Conservation (phyloP, 2,113 vertebrate species). For the Sturnira hondurensis region DNA sequence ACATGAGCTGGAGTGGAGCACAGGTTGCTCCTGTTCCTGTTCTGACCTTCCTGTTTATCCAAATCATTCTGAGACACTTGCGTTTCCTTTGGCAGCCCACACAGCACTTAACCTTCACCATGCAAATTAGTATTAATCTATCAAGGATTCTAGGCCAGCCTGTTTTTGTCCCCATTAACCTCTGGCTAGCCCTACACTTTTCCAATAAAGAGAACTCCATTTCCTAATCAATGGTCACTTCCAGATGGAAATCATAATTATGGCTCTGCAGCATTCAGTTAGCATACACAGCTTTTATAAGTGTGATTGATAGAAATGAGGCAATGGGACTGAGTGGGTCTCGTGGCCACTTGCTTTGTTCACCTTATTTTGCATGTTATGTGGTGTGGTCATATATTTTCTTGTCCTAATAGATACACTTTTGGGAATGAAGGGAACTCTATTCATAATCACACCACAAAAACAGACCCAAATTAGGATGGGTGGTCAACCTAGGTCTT, state of each 20-base stretch:
- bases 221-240: conserved; percentile 68
- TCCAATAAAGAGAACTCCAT: conserved; percentile 67
- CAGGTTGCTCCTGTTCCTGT: conserved; percentile 23
- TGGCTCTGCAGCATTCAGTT: conserved; percentile 23
- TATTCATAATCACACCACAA: not conserved
- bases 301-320: conserved; percentile 40
- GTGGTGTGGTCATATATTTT: not conserved
- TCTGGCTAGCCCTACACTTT: conserved; percentile 66
- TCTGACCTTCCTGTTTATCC: conserved; percentile 62
- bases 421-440: not conserved
- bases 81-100: conserved; percentile 63
- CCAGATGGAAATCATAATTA: conserved; percentile 60
- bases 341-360: not conserved
- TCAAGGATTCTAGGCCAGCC: conserved; percentile 65
- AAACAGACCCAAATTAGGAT: not conserved
- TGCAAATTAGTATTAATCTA: conserved; percentile 65
- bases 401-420: not conserved
- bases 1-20: not conserved
- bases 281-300: not conserved
- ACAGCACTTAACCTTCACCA: conserved; percentile 65
- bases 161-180: conserved; percentile 73
- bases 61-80: conserved; percentile 49
- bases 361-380: not conserved
- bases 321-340: not conserved
- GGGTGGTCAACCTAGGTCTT: not conserved